These are phyloP conservation scores for Brienomyrus longianalis DNA, from an alignment of 2,113 vertebrate species.

Conservation along the genomic window DNA sequence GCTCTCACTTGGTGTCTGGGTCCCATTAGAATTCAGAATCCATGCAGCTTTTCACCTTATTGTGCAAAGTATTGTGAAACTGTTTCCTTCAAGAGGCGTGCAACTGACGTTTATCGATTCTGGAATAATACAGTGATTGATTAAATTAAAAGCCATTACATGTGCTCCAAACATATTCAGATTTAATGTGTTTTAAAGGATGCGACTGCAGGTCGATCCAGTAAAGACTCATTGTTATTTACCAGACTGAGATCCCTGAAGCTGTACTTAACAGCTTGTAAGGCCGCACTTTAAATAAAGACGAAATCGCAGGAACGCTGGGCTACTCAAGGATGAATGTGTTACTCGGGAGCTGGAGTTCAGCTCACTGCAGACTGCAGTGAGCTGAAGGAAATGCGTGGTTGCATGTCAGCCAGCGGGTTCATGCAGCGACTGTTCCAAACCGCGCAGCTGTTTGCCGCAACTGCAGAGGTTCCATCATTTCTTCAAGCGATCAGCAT, in stretches of 20 bases:
- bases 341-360: not conserved
- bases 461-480: not conserved
- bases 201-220: not conserved
- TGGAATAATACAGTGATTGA: not conserved
- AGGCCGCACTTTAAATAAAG: not conserved
- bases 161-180: not conserved
- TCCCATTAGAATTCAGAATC: conserved; percentile 1
- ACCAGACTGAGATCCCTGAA: not conserved
- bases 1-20: not conserved
- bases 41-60: not conserved
- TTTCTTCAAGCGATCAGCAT: not conserved
- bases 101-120: not conserved
- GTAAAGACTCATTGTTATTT: not conserved
- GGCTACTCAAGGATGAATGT: not conserved
- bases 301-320: not conserved
- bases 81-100: not conserved
- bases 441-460: not conserved
- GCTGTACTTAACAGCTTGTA: not conserved
- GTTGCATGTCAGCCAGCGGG: not conserved
- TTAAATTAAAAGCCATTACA: not conserved
- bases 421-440: not conserved
- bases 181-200: not conserved
- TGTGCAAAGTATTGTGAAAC: not conserved
- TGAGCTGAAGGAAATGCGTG: not conserved
- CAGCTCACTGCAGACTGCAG: not conserved